Evolutionary conservation across 2,888 invertebrate genomes (phyloP), one percentile per base, ranked within the genome.

Genomic region (Eupithecia subfuscata): DNA sequence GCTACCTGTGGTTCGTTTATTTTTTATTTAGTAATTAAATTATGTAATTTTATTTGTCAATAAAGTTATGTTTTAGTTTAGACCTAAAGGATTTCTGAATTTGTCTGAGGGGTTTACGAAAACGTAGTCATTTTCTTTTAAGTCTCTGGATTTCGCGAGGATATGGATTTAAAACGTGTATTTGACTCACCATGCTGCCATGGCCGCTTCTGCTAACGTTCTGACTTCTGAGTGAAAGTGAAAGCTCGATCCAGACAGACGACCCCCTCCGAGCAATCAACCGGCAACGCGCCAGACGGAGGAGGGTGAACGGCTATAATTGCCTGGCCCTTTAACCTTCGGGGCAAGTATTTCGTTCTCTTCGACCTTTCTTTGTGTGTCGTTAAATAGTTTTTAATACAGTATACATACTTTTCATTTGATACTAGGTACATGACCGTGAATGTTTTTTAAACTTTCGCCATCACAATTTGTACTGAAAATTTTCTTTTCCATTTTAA

Each of bases 161-260:
- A 63, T 7, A 63, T 16, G 0, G 2, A 30, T 4, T 3, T 43
- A 45, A 16, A 22, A 45, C 74, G 69, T 43, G 9, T 18, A 71
- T 16, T 52, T 37, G 25, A 70, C 75, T 76, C 73, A 76, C 75
- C 73, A 48, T 48, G 70, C 68, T 67, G 43, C 67, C 73, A 70
- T 76, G 16, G 30, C 25, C 18, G 73, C 11, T 25, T 69, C 71
- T 64, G 64, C 37, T 11, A 76, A 68, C 60, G 60, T 11, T 68
- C 67, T 74, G 30, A 30, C 30, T 30, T 30, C 30, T 1, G 71
- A 69, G 68, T 18, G 30, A 64, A 64, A 34, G 18, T 30, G 7
- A n/a, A 67, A 40, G 40, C 14, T 45, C 43, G 68, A 68, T 12
- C 40, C 16, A 43, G 67, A 45, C 37, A 60, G 52, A 63, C 77